Percentiles rank a stretch among this genome's conserved stretches.
These are phyloP conservation scores for Plagiodera versicolora DNA, from an alignment of 2,888 invertebrate genomes.

Conservation along the genomic window DNA sequence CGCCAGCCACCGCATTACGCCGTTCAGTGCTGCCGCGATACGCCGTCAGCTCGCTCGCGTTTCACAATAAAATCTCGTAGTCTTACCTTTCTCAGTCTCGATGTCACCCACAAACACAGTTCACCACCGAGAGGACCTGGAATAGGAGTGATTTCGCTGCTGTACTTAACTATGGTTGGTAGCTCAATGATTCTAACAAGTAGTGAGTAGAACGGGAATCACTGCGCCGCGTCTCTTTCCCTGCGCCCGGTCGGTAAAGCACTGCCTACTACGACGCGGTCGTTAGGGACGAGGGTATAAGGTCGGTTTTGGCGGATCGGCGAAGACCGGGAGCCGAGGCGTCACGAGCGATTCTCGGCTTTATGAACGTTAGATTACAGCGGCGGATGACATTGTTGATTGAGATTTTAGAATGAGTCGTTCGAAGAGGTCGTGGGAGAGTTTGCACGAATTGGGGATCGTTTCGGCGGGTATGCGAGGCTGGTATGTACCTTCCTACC, in stretches of 20 bases:
- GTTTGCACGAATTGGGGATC: constrained; percentile 21
- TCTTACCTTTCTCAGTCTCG: no score
- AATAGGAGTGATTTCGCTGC: constrained; percentile 49
- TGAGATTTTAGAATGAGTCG: constrained; percentile 47
- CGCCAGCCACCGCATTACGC: constrained; percentile 29
- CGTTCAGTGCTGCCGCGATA: constrained; percentile 24
- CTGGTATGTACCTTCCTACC: constrained; percentile 17
- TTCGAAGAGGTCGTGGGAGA: constrained; percentile 25
- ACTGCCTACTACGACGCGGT: constrained; percentile 47
- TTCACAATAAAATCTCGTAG: no score
- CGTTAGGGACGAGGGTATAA: constrained; percentile 46
- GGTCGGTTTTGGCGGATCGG: constrained; percentile 44
- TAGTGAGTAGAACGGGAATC: constrained; percentile 54
- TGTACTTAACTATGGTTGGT: constrained; percentile 55
- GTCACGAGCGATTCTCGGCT: constrained; percentile 38
- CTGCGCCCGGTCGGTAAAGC: constrained; percentile 37
- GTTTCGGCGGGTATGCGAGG: constrained; percentile 16
- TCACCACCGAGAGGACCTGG: background rate
- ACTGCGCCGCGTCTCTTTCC: constrained; percentile 46
- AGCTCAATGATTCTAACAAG: constrained; percentile 55
- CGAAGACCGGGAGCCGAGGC: constrained; percentile 49
- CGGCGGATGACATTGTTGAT: constrained; percentile 37
- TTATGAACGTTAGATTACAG: constrained; percentile 31
- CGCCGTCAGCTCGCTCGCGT: no score
- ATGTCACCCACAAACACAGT: no score